phyloP scores from a whole-genome alignment of 2,113 vertebrate genomes.

The Thomomys bottae region DNA sequence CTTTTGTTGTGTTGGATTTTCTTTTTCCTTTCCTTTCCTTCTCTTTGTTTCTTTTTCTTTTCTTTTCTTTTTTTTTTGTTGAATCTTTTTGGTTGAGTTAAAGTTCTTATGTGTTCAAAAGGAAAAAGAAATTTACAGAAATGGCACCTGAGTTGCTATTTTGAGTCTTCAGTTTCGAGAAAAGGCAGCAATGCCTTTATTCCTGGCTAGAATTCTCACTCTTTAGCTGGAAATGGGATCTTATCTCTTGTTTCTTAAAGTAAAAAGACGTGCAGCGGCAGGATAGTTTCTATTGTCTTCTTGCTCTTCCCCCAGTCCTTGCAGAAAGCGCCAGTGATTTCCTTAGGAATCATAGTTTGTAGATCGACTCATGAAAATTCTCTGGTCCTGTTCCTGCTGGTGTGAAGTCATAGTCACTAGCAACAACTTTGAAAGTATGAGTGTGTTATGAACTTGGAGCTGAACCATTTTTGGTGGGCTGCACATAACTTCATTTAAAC shows the following conservation, averaged over 20 bases:
- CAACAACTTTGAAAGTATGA: not conserved
- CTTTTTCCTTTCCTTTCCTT: no score
- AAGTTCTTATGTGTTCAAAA: slow-evolving; percentile 39
- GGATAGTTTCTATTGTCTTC: not conserved
- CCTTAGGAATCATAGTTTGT: not conserved
- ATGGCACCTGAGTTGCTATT: slow-evolving; percentile 42
- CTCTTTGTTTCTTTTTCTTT: no score
- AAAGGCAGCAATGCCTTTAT: slow-evolving; percentile 39
- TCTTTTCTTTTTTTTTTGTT: no score
- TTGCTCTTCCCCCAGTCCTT: not conserved
- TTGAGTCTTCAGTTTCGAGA: slow-evolving; percentile 45
- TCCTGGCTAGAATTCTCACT: not conserved
- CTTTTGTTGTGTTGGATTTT: no score
- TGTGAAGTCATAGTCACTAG: not conserved
- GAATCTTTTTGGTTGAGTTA: not conserved
- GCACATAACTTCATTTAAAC: slow-evolving; percentile 49
- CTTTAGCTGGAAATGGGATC: slow-evolving; percentile 48
- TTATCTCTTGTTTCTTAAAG: not conserved
- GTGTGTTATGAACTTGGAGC: not conserved
- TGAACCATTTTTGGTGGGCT: not conserved
- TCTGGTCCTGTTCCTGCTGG: not conserved
- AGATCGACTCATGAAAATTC: not conserved
- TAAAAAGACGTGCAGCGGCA: no score
- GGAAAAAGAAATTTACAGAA: slow-evolving; percentile 38
- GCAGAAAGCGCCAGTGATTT: not conserved